Percentiles rank a stretch among this genome's conserved stretches.
These are phyloP conservation scores for Pteromalus puparum DNA, from an alignment of 1,140 invertebrate species.

Conservation along the genomic window DNA sequence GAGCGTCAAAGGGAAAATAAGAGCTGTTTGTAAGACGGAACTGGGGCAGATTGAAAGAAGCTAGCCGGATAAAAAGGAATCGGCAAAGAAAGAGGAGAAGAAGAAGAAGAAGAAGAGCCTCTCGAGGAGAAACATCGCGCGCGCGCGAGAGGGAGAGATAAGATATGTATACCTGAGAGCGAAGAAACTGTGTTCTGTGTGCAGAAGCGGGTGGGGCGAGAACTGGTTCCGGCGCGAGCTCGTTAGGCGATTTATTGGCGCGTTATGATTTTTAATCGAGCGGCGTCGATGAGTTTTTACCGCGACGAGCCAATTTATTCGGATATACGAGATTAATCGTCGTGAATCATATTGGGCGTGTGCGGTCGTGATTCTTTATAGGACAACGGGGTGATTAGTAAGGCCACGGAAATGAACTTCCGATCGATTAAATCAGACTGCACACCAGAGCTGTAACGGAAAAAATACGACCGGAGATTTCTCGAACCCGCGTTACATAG, in stretches of 20 bases:
- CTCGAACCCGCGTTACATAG: too few species aligned
- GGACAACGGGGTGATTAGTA: too few species aligned
- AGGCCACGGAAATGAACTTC: background rate
- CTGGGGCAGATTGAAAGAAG: background rate
- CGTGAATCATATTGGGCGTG: too few species aligned
- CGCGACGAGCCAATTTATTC: background rate
- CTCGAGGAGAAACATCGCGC: background rate
- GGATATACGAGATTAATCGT: too few species aligned
- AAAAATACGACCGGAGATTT: constrained; percentile 33
- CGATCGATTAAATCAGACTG: constrained; percentile 26
- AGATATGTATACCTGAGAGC: too few species aligned
- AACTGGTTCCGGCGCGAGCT: constrained; percentile 21
- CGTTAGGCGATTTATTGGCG: constrained; percentile 28
- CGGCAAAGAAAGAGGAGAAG: background rate
- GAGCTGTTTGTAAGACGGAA: background rate
- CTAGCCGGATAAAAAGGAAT: background rate
- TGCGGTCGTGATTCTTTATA: too few species aligned
- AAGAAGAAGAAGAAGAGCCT: background rate
- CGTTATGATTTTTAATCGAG: constrained; percentile 38
- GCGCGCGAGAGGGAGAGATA: background rate
- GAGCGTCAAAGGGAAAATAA: background rate
- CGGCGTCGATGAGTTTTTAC: background rate
- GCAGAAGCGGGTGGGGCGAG: background rate
- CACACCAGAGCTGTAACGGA: background rate
- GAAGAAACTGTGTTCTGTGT: background rate